These are phyloP conservation scores for Pachycephus smyrnensis DNA, from an alignment of 2,888 invertebrate genomes.

Conservation along the genomic window DNA sequence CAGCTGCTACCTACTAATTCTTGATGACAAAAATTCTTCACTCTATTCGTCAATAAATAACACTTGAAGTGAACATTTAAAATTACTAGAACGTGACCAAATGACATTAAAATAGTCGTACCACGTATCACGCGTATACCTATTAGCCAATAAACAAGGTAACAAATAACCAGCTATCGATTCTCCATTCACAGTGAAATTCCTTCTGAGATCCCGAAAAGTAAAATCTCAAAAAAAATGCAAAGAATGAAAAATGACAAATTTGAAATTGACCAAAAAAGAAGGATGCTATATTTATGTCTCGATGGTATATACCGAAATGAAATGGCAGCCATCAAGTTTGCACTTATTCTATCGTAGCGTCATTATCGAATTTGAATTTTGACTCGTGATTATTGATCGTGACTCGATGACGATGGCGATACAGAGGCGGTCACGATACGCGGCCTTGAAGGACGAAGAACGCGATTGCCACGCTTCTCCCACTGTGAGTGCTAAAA, in stretches of 20 bases:
- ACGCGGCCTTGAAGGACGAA: slow-evolving; percentile 48
- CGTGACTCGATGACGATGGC: background rate
- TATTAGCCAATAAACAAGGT: background rate
- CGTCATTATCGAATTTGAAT: background rate
- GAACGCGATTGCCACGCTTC: slow-evolving; percentile 43
- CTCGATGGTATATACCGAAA: background rate
- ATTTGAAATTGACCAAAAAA: background rate
- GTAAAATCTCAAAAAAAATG: background rate
- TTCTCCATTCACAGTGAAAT: background rate
- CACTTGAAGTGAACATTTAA: background rate
- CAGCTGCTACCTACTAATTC: fast-evolving
- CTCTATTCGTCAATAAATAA: background rate
- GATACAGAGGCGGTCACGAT: slow-evolving; percentile 1
- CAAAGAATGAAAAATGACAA: background rate
- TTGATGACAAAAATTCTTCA: background rate
- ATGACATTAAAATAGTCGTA: background rate
- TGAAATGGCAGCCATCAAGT: background rate
- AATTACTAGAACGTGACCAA: background rate
- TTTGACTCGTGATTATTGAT: background rate
- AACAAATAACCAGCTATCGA: background rate
- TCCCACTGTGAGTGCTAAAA: background rate
- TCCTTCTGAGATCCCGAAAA: background rate
- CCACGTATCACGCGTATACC: background rate
- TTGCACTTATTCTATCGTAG: background rate
- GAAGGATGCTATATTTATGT: background rate